These are phyloP conservation scores for Sipha flava DNA, from an alignment of 1,140 invertebrate species.

Conservation along the genomic window DNA sequence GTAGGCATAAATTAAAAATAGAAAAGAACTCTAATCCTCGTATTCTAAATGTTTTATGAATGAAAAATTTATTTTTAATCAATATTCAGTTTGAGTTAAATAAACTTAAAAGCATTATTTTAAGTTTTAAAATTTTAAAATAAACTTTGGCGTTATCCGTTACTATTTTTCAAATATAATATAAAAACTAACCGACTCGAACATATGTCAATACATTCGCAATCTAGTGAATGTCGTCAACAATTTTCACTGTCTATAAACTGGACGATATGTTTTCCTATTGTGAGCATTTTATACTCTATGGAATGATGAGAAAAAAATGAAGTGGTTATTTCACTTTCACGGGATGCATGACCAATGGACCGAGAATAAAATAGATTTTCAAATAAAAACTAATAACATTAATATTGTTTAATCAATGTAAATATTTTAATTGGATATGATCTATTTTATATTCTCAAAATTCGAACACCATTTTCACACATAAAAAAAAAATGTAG, in stretches of 20 bases:
- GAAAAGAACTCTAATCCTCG: no score
- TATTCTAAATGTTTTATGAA: no score
- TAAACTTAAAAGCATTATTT: no score
- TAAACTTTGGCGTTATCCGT: no score
- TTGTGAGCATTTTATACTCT: not conserved
- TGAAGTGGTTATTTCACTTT: not conserved
- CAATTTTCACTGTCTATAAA: slow-evolving; percentile 2
- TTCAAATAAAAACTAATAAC: not conserved
- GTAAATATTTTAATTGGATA: no score
- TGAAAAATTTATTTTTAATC: no score
- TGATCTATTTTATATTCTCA: no score
- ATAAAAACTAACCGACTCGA: not conserved
- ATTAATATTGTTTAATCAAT: not conserved
- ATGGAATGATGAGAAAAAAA: not conserved
- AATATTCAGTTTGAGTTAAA: no score
- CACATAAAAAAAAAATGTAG: no score
- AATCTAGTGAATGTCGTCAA: not conserved
- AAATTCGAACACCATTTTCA: no score
- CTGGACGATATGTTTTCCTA: not conserved
- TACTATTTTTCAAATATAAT: not conserved
- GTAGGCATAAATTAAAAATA: not conserved
- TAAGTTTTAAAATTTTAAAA: no score
- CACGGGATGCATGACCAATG: slow-evolving; percentile 10
- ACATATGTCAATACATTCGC: not conserved
- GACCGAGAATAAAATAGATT: not conserved